Conservation (phyloP, 2,113 vertebrate genomes). For the Euleptes europaea region DNA sequence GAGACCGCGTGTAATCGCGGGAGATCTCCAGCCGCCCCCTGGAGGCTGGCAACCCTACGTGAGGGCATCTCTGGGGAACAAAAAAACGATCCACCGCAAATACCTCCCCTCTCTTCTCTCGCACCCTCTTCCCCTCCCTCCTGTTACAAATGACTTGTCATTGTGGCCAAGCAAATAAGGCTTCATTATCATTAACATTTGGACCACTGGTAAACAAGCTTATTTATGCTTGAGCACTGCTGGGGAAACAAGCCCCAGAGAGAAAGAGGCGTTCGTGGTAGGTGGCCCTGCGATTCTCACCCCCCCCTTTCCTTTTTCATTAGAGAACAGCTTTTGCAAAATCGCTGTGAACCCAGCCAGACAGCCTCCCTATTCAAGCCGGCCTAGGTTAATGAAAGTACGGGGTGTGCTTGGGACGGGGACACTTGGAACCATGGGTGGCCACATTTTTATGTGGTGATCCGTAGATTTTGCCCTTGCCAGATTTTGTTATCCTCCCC, state of each 20-base stretch:
- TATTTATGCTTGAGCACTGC: conserved; percentile 77
- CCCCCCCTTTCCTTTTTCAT: conserved; percentile 20
- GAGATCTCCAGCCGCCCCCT: no score
- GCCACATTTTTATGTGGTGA: conserved; percentile 77
- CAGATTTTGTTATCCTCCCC: background rate
- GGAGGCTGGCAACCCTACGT: background rate
- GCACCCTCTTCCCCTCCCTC: background rate
- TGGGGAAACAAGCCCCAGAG: conserved; percentile 74
- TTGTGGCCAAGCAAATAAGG: conserved; percentile 72
- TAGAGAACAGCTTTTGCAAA: conserved; percentile 59
- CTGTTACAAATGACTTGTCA: conserved; percentile 67
- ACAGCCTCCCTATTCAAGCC: conserved; percentile 70
- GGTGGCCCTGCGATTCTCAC: conserved; percentile 68
- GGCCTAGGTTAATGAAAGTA: conserved; percentile 69
- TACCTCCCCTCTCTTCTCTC: background rate
- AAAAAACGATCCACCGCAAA: conserved; percentile 49
- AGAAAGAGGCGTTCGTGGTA: conserved; percentile 69
- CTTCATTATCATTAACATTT: conserved; percentile 76
- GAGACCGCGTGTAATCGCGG: no score
- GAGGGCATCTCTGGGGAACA: background rate
- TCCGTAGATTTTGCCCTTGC: conserved; percentile 49
- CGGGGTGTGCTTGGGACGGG: conserved; percentile 57
- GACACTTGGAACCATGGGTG: conserved; percentile 68
- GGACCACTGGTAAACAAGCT: conserved; percentile 76
- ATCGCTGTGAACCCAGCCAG: conserved; percentile 49